Evolutionary conservation across 1,140 invertebrate species (phyloP).

Genomic region (Pseudomyrmex concolor): DNA sequence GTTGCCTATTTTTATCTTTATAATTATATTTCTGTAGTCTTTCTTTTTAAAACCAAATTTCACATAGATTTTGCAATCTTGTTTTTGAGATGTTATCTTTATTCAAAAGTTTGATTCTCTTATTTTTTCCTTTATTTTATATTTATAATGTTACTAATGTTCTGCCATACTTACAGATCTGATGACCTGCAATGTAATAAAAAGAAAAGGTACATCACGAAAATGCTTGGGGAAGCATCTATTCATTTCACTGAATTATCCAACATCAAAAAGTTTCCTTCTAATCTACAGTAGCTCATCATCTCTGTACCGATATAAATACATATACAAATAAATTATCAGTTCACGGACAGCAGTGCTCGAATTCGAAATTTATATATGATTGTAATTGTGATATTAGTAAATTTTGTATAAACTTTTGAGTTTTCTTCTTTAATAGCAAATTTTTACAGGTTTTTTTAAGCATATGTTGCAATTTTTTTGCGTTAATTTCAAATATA

Average conservation of each 20-base stretch:
- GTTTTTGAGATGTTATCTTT: neutral
- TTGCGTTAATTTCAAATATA: neutral
- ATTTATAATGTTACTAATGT: conserved; percentile 32
- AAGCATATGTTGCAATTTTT: neutral
- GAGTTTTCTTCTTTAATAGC: conserved; percentile 3
- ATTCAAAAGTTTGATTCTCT: neutral
- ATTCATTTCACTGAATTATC: conserved; percentile 64
- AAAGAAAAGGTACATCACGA: conserved; percentile 63
- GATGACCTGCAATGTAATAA: conserved; percentile 72
- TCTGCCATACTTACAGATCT: conserved; percentile 77
- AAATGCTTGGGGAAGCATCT: conserved; percentile 54
- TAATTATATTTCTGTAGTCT: conserved; percentile 1
- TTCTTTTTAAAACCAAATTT: neutral
- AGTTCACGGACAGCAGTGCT: conserved; percentile 70
- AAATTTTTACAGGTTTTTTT: conserved; percentile 32
- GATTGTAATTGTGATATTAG: conserved; percentile 36
- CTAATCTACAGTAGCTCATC: conserved; percentile 61
- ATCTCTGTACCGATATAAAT: conserved; percentile 68
- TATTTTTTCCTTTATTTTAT: neutral
- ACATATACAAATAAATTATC: conserved; percentile 77
- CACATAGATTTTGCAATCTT: neutral
- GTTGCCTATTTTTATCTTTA: neutral
- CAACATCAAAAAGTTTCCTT: conserved; percentile 55
- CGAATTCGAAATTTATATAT: conserved; percentile 50
- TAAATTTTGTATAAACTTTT: conserved; percentile 44